A percentile compares a stretch with the other conserved stretches of the same genome.
Evolutionary conservation across 2,888 invertebrate genomes (phyloP).

Genomic region (Isotomurus palustris): DNA sequence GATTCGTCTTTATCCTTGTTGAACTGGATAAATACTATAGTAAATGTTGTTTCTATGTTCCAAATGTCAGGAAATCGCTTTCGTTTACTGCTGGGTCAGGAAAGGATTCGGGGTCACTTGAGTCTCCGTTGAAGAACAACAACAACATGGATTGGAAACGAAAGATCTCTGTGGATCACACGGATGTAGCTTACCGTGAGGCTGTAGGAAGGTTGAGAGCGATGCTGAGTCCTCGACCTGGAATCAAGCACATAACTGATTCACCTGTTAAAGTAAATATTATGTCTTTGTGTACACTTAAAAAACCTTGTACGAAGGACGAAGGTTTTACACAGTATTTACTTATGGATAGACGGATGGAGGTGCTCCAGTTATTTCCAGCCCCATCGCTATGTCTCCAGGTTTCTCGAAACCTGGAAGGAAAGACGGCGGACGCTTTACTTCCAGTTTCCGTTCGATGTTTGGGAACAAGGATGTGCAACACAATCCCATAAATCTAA

Average conservation of each 20-base stretch:
- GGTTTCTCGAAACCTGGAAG: not conserved
- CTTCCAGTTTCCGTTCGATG: conserved; percentile 36
- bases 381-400: no score
- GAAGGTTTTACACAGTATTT: not conserved
- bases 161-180: conserved; percentile 65
- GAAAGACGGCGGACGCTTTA: conserved; percentile 12
- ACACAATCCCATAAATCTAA: conserved; percentile 2
- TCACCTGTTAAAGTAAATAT: conserved; percentile 30
- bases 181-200: conserved; percentile 77
- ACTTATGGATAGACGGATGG: not conserved
- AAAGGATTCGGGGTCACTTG: not conserved
- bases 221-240: conserved; percentile 43
- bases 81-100: conserved; percentile 6
- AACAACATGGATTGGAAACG: conserved; percentile 54
- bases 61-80: no score
- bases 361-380: not conserved
- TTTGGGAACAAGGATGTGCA: conserved; percentile 28
- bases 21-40: no score
- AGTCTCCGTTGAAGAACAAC: not conserved
- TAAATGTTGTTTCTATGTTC: no score
- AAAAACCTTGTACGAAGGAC: no score
- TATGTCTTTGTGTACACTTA: no score
- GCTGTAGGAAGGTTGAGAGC: conserved; percentile 74
- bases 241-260: conserved; percentile 8
- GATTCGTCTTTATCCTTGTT: no score